phyloP scores from a whole-genome alignment of 2,113 vertebrate genomes.

The Leptobrachium ailaonicum region DNA sequence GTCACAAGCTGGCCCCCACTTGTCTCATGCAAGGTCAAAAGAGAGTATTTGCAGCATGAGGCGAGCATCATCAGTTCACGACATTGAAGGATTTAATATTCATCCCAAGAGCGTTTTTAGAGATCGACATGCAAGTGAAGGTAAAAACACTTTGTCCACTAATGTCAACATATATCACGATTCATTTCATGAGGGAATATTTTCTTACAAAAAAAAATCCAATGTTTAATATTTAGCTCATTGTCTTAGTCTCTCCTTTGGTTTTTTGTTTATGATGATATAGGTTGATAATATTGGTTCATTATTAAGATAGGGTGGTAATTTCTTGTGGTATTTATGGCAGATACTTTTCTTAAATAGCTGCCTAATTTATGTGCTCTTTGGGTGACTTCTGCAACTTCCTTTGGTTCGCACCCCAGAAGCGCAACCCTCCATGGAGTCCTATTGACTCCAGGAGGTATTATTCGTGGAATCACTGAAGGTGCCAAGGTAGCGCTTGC shows the following conservation, averaged over 20 bases:
- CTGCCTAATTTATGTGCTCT: neutral
- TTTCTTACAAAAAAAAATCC: neutral
- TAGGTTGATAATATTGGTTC: no score
- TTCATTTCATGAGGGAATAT: neutral
- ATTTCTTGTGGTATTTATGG: neutral
- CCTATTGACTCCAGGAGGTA: no score
- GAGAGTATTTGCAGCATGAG: constrained; percentile 90
- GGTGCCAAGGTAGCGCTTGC: no score
- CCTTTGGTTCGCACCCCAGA: neutral
- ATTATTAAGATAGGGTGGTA: no score
- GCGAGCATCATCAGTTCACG: constrained; percentile 93
- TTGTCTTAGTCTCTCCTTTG: neutral
- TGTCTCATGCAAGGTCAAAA: constrained; percentile 85
- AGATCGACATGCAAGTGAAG: constrained; percentile 88
- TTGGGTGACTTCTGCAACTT: neutral
- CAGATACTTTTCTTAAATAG: neutral
- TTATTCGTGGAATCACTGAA: no score
- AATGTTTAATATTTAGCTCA: neutral
- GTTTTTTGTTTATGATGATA: no score
- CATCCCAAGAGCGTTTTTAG: constrained; percentile 85
- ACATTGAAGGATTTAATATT: constrained; percentile 88
- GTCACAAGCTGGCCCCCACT: constrained; percentile 79
- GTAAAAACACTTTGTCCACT: constrained; percentile 63
- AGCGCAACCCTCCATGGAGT: no score
- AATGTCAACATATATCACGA: neutral